Evolutionary conservation across 2,888 invertebrate genomes (phyloP).

Genomic region (Eulithis prunata): DNA sequence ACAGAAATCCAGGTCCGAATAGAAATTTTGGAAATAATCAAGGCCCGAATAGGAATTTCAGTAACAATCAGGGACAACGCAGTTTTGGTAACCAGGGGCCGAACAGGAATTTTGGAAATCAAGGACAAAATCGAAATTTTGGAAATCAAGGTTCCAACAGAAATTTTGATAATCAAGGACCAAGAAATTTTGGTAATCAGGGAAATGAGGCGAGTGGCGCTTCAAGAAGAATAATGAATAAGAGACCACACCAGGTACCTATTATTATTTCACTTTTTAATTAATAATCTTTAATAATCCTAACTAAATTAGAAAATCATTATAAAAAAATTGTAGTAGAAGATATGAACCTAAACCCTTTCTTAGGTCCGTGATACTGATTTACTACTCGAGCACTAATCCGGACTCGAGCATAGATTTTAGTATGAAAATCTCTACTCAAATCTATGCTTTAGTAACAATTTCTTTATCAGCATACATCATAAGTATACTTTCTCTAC

Average conservation of each 20-base stretch:
- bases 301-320: too few species aligned
- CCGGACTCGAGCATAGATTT: too few species aligned
- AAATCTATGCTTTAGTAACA: too few species aligned
- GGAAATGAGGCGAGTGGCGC: conserved; percentile 58
- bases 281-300: too few species aligned
- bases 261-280: conserved; percentile 20
- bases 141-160: conserved; percentile 28
- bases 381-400: too few species aligned
- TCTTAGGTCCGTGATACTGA: too few species aligned
- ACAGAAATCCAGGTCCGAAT: conserved; percentile 28
- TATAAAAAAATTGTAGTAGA: too few species aligned
- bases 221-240: conserved; percentile 65
- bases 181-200: conserved; percentile 28
- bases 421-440: too few species aligned
- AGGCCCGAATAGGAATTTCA: conserved; percentile 20
- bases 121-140: conserved; percentile 26
- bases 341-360: too few species aligned
- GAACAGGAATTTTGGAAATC: conserved; percentile 24
- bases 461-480: too few species aligned
- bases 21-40: conserved; percentile 27
- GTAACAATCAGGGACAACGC: conserved; percentile 26
- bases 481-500: too few species aligned
- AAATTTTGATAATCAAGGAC: conserved; percentile 25
- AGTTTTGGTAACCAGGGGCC: conserved; percentile 21
- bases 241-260: conserved; percentile 71